Evolutionary conservation across 1,140 invertebrate genomes (phyloP), one percentile per base, ranked within the genome.

Genomic region (Listronotus bonariensis): DNA sequence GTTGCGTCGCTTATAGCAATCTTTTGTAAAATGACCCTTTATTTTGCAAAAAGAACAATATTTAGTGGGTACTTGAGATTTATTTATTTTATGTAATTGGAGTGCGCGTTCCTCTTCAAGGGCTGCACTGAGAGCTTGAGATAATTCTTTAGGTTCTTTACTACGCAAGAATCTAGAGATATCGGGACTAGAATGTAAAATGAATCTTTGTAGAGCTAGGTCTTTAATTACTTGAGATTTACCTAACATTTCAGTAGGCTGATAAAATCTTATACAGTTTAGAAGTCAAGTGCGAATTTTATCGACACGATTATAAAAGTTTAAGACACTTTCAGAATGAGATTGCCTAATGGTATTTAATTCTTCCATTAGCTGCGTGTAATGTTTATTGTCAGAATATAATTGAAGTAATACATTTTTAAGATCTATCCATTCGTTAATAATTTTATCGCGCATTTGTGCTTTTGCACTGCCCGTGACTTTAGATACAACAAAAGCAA

Each of bases 301-400:
- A 52, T 41, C 58, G 14, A 64, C 36, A 55, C 48, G 14, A 45
- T 56, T 36, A 45, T 59, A 32, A 59, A 48, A 65, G 6, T 18
- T 14, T 12, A 57, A 14, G 8, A 68, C 53, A 14, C 15, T n/a
- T 66, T 66, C 56, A 6, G n/a, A 7, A 40, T 20, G 5, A 54
- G 31, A 40, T 67, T 67, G 65, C 38, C 36, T 60, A 17, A 58
- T 34, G 31, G 38, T 60, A 56, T 67, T 67, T 56, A 67, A 49
- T 56, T 55, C 59, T 43, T 60, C 18, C 49, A 52, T 58, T 36
- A 58, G 52, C 51, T 64, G 51, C 11, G 31, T 32, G 8, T 58
- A 64, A 34, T 49, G 61, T 57, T 63, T 58, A 52, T 49, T 49
- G 11, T 68, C 60, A 26, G 20, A 1, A 26, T 26, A 26, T 26